These are phyloP conservation scores for Dromococcyx pavoninus DNA, from an alignment of 2,797 vertebrate species.

Conservation along the genomic window DNA sequence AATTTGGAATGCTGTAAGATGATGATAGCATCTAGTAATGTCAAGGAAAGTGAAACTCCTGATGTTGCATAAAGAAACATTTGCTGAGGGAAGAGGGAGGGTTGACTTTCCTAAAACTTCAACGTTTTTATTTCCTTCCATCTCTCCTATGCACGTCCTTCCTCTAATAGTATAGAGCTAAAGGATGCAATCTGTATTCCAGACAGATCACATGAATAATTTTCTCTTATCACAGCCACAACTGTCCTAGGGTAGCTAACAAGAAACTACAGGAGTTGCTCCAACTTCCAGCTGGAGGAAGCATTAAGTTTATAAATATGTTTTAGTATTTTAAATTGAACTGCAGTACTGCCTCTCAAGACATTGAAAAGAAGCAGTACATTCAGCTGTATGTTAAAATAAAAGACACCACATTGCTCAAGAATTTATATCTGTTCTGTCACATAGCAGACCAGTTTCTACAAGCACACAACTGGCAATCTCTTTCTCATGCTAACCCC, in stretches of 20 bases:
- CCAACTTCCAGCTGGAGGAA: conserved; percentile 30
- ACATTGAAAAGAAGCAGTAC: not conserved
- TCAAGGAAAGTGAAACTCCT: conserved; percentile 36
- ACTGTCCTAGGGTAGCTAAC: conserved; percentile 60
- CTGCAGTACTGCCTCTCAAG: not conserved
- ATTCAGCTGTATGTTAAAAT: not conserved
- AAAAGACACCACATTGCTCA: not conserved
- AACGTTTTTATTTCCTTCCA: conserved; percentile 57
- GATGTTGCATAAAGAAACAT: conserved; percentile 29
- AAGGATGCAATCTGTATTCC: conserved; percentile 68
- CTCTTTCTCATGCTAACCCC: not conserved
- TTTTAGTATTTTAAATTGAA: conserved; percentile 21
- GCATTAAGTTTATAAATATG: conserved; percentile 19
- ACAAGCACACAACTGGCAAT: not conserved
- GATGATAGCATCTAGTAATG: conserved; percentile 2
- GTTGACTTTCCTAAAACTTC: conserved; percentile 32
- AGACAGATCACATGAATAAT: conserved; percentile 67
- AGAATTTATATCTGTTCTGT: not conserved
- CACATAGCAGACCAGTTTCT: not conserved
- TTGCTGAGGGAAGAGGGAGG: not conserved
- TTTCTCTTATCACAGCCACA: conserved; percentile 62
- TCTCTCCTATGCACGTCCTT: conserved; percentile 21
- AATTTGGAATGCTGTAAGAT: not conserved
- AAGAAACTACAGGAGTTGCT: conserved; percentile 44
- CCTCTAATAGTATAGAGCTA: conserved; percentile 65